Base-by-base conservation (phyloP, 2,797 vertebrate species). In the Aldrovandia affinis region DNA sequence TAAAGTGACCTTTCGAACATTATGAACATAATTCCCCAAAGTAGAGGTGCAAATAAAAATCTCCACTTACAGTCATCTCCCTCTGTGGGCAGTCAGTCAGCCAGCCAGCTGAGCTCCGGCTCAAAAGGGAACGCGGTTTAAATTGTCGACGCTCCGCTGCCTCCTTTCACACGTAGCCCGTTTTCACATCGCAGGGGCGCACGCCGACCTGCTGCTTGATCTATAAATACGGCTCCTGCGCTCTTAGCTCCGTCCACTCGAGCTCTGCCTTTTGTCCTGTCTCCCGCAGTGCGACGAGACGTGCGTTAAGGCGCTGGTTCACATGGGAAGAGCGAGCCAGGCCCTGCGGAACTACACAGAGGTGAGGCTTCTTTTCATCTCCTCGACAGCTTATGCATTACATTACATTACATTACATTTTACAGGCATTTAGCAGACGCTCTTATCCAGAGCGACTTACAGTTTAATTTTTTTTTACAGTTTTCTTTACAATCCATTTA, bases 291-390 rank as follows among this genome's bases (percentile, higher is more conserved):
- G 96, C 88, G 92, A 94, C 89, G 92, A 90, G 10, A 96, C 89
- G 20, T 94, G 86, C 47, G 85, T 92, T 0, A 96, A 96, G 85
- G 95, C 96, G 0, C 92, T 92, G 87, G 94, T 95, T 78, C 94
- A 94, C 1, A 95, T 96, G 96, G 95, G 93, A 3, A 95, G 93
- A 84, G 95, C 95, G 83, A 90, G 93, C 87, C 84, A 94, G 83
- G 92, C 89, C 0, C 89, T 96, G 39, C 87, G 90, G 86, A 91
- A 93, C 84, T 95, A 93, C 83, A 8, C 20, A 1, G 86, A 89
- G 93, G 96, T 96, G 59, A 68, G 73, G 20, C 47, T 44, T 1
- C 4, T 73, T 22, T n/a, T 36, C 10, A 12, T 20, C n/a, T n/a
- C 59, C 68, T 59, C 79, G n/a, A n/a, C n/a, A n/a, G n/a, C n/a